These are phyloP conservation scores for Bradypus variegatus DNA, from an alignment of 2,797 vertebrate species.

Conservation along the genomic window DNA sequence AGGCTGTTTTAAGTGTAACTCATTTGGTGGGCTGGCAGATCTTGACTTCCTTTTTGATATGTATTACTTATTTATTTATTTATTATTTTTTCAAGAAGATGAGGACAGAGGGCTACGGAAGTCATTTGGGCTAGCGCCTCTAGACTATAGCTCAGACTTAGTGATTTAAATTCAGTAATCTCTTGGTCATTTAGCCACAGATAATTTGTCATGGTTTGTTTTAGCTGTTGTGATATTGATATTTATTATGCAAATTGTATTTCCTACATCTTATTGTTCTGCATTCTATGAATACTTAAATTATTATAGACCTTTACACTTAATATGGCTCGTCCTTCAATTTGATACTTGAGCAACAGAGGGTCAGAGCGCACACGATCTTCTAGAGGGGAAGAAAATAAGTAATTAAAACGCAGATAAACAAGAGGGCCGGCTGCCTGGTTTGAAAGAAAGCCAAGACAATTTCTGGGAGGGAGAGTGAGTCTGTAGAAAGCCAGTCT, in stretches of 20 bases:
- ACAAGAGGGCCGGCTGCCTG: constrained; percentile 7
- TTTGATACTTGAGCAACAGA: constrained; percentile 60
- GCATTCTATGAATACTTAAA: constrained; percentile 71
- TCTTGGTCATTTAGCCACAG: constrained; percentile 71
- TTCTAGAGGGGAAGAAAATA: constrained; percentile 41
- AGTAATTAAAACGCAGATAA: constrained; percentile 56
- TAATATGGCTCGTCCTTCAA: constrained; percentile 67
- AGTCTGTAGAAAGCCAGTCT: neutral
- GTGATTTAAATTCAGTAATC: constrained; percentile 71
- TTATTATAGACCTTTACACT: constrained; percentile 74
- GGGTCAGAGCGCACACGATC: constrained; percentile 23
- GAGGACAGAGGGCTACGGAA: constrained; percentile 23
- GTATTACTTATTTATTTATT: constrained; percentile 43
- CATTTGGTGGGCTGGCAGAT: constrained; percentile 29
- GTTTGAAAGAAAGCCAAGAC: constrained; percentile 52
- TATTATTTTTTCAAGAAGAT: constrained; percentile 31
- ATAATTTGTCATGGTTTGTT: constrained; percentile 76
- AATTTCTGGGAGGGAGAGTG: constrained; percentile 32
- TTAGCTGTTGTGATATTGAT: constrained; percentile 76
- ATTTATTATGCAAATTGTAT: constrained; percentile 81
- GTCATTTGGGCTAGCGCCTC: constrained; percentile 44
- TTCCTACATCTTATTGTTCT: constrained; percentile 75
- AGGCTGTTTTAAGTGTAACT: constrained; percentile 61
- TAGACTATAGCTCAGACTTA: constrained; percentile 56
- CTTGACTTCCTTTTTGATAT: constrained; percentile 44